Base-by-base conservation (phyloP, 2,888 invertebrate genomes). In the Abrostola triplasia region DNA sequence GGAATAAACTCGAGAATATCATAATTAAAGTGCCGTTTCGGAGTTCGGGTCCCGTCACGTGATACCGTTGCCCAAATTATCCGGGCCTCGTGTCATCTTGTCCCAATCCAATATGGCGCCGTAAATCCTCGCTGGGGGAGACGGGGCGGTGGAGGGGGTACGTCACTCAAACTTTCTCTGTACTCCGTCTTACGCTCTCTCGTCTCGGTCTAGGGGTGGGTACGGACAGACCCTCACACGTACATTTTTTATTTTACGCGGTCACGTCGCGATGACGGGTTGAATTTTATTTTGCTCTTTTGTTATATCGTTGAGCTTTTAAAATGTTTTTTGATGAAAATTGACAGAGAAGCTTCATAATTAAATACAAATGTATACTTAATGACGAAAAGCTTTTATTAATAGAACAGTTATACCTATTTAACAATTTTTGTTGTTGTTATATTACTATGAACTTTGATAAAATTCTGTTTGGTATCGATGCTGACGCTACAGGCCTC, bases 121-220 rank as follows among this genome's bases (percentile, higher is more conserved):
- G 92, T 94, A 94, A 94, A 94, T 94, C 94, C 93, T 93, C 87
- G 83, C 77, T 81, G 85, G 90, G 88, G 84, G 88, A 85, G 85
- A 77, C 54, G 82, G 89, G 89, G 84, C 73, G 83, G 84, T 84
- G 86, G 88, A 86, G 93, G 94, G 93, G 93, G 90, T 79, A 93
- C 93, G 94, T 94, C 94, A 94, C 94, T 94, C 94, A 94, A 94
- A 94, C 94, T 94, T 94, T 94, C 94, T 93, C 94, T 91, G 92
- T 90, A 89, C 93, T 92, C 90, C 92, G 93, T 94, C 94, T 94
- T 93, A 88, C 91, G 89, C 85, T 92, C 89, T 90, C 90, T 89
- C 88, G 88, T 88, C 88, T 88, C 79, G 70, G 81, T 80, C 70
- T 87, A 83, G 90, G 93, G 92, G 90, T 90, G 89, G 87, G 93